These are phyloP conservation scores for Mya arenaria DNA, from an alignment of 1,140 invertebrate species.

Conservation along the genomic window DNA sequence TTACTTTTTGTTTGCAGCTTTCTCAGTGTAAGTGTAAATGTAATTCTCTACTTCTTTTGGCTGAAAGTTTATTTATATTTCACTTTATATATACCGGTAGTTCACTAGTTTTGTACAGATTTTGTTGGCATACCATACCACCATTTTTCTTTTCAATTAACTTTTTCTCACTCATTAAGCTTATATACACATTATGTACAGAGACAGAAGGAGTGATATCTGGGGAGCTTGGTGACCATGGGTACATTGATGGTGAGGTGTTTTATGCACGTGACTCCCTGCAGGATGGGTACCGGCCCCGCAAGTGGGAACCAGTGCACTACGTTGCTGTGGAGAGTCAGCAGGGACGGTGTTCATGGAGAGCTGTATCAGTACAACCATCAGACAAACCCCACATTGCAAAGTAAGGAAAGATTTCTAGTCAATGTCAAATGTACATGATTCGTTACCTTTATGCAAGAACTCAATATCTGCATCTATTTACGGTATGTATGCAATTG, in stretches of 20 bases:
- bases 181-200: too few species aligned
- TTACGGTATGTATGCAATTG: too few species aligned
- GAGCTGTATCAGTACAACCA: conserved; percentile 58
- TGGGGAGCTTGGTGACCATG: conserved; percentile 69
- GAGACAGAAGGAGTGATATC: conserved; percentile 70
- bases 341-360: conserved; percentile 73
- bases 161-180: too few species aligned
- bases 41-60: too few species aligned
- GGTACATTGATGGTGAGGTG: conserved; percentile 75
- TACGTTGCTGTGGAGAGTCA: conserved; percentile 74
- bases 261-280: conserved; percentile 66
- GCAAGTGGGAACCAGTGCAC: conserved; percentile 70
- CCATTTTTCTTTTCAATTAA: too few species aligned
- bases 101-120: too few species aligned
- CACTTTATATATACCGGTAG: too few species aligned
- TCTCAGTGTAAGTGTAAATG: too few species aligned
- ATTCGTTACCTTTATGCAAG: neutral
- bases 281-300: conserved; percentile 64
- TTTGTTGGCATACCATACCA: too few species aligned
- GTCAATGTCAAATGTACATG: neutral
- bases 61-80: too few species aligned
- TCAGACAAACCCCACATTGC: conserved; percentile 27
- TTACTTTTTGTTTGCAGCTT: too few species aligned
- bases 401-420: neutral
- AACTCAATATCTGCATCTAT: neutral